A percentile compares a stretch with the other conserved stretches of the same genome.
These are phyloP conservation scores for Xanthorhoe spadicearia DNA, from an alignment of 2,888 invertebrate species.

Conservation along the genomic window DNA sequence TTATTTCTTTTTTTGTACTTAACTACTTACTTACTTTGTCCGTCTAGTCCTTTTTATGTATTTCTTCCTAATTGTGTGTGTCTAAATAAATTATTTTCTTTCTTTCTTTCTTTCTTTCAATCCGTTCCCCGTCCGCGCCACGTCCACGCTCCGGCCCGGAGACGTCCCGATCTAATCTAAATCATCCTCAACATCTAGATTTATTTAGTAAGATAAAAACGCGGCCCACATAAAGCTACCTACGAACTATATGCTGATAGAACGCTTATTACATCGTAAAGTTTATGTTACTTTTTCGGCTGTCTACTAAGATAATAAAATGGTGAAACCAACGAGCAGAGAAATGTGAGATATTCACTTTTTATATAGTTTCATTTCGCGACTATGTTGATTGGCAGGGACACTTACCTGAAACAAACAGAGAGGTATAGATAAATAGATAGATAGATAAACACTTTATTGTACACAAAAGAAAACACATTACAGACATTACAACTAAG, in stretches of 20 bases:
- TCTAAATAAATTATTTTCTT: too few species aligned
- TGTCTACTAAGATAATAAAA: conserved; percentile 11
- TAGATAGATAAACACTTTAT: too few species aligned
- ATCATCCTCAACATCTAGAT: neutral
- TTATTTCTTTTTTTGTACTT: too few species aligned
- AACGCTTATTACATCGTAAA: conserved; percentile 21
- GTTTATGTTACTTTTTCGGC: conserved; percentile 22
- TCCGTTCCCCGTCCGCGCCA: too few species aligned
- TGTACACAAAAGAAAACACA: too few species aligned
- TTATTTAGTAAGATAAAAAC: neutral
- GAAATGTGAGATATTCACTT: neutral
- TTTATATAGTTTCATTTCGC: neutral
- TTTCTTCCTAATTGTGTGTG: too few species aligned
- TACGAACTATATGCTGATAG: conserved; percentile 8
- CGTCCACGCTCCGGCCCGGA: too few species aligned
- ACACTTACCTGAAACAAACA: neutral
- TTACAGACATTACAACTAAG: too few species aligned
- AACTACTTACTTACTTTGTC: too few species aligned
- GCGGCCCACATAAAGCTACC: conserved; percentile 7
- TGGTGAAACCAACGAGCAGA: neutral
- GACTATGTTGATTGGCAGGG: neutral
- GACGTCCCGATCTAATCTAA: too few species aligned
- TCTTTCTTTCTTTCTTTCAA: too few species aligned
- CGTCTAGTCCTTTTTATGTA: too few species aligned
- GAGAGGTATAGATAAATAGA: neutral